These are phyloP conservation scores for Rhabdomys dilectus DNA, from an alignment of 2,113 vertebrate species.

Conservation along the genomic window DNA sequence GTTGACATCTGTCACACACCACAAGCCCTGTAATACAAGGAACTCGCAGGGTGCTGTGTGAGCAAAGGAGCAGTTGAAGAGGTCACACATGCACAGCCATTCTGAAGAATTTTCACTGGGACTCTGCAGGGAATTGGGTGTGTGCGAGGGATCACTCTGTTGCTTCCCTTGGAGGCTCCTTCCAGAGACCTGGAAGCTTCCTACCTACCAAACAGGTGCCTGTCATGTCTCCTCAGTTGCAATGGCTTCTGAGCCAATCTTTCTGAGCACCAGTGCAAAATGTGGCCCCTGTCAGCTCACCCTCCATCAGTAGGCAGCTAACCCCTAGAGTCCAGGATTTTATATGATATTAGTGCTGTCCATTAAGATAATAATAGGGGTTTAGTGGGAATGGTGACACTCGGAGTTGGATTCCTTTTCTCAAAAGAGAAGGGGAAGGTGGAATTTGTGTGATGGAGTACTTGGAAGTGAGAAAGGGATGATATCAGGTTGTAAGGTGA, in stretches of 20 bases:
- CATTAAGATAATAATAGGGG: too few relatives aligned
- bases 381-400: too few relatives aligned
- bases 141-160: neutral
- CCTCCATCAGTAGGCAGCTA: neutral
- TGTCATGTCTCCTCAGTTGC: neutral
- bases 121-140: conserved; percentile 28
- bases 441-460: too few relatives aligned
- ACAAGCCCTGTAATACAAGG: conserved; percentile 58
- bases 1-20: conserved; percentile 15
- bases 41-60: neutral
- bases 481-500: too few relatives aligned
- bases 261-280: fast-evolving
- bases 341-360: neutral
- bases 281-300: neutral
- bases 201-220: fast-evolving
- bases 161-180: neutral
- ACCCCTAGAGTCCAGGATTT: neutral
- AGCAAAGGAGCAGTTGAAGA: conserved; percentile 76
- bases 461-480: too few relatives aligned
- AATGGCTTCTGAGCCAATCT: neutral
- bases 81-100: conserved; percentile 62
- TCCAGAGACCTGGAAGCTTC: neutral
- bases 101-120: conserved; percentile 60
- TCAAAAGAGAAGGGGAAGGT: too few relatives aligned
- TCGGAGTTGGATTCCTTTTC: too few relatives aligned